Percentiles rank a stretch among this genome's conserved stretches.
phyloP scores from a whole-genome alignment of 2,113 vertebrate species.

The Tachuris rubrigastra region DNA sequence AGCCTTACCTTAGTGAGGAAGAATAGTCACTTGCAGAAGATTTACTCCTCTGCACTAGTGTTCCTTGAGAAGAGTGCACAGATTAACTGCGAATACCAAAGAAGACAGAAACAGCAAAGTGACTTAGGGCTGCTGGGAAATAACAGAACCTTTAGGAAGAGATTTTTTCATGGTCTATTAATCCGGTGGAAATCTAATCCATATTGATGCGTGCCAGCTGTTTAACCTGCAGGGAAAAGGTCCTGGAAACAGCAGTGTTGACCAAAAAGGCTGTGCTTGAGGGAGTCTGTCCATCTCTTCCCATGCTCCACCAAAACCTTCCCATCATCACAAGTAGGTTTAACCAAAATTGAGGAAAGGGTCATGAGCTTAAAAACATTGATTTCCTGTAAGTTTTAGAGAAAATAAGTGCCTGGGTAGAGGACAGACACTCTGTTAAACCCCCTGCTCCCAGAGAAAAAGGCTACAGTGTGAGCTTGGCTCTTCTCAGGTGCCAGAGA shows the following conservation, averaged over 20 bases:
- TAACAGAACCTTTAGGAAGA: background rate
- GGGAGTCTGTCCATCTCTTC: accelerated
- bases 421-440: background rate
- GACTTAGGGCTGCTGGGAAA: background rate
- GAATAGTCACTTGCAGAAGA: background rate
- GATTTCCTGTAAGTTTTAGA: background rate
- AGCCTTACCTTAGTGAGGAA: background rate
- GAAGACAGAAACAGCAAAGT: background rate
- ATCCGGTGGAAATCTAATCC: background rate
- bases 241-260: accelerated
- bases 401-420: background rate
- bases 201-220: background rate
- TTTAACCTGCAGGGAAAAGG: background rate
- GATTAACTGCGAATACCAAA: background rate
- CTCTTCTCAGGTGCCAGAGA: background rate
- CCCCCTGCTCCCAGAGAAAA: background rate
- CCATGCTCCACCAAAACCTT: background rate
- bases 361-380: background rate
- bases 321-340: background rate
- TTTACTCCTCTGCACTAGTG: background rate
- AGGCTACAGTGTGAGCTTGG: background rate
- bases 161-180: background rate
- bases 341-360: background rate
- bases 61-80: background rate
- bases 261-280: background rate